These are phyloP conservation scores for Myocastor coypus DNA, from an alignment of 2,113 vertebrate species.

Conservation along the genomic window DNA sequence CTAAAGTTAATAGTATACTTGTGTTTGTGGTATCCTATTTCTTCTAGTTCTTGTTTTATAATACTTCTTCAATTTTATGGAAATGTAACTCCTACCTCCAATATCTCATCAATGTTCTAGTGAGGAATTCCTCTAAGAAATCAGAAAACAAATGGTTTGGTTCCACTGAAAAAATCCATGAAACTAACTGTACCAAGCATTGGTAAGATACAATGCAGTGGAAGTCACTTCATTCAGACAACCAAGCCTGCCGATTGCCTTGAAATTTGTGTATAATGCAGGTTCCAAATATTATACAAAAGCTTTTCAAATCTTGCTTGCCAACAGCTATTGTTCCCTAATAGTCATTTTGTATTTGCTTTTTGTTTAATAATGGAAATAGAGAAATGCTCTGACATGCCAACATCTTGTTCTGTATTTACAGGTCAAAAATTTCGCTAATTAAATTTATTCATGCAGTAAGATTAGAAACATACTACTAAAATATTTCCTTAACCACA, in stretches of 20 bases:
- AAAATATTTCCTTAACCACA: not conserved
- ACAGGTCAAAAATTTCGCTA: not conserved
- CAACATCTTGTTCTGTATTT: not conserved
- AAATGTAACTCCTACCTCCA: not conserved
- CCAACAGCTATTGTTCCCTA: not conserved
- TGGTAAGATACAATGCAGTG: not conserved
- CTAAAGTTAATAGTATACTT: slow-evolving; percentile 26
- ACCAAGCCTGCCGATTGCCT: not conserved
- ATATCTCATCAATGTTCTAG: not conserved
- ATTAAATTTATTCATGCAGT: not conserved
- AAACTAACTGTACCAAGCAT: not conserved
- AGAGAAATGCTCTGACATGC: not conserved
- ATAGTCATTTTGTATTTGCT: not conserved
- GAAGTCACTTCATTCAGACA: not conserved
- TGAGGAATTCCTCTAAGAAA: not conserved
- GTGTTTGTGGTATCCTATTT: not conserved
- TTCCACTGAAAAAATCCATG: not conserved
- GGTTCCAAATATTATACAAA: not conserved
- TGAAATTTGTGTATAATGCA: not conserved
- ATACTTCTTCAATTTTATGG: not conserved
- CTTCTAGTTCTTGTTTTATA: not conserved
- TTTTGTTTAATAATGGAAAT: not conserved
- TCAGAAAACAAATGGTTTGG: not conserved
- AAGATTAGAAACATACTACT: not conserved
- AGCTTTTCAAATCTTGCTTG: not conserved